These are phyloP conservation scores for Corbicula japonica DNA, from an alignment of 2,888 invertebrate species.

Conservation along the genomic window DNA sequence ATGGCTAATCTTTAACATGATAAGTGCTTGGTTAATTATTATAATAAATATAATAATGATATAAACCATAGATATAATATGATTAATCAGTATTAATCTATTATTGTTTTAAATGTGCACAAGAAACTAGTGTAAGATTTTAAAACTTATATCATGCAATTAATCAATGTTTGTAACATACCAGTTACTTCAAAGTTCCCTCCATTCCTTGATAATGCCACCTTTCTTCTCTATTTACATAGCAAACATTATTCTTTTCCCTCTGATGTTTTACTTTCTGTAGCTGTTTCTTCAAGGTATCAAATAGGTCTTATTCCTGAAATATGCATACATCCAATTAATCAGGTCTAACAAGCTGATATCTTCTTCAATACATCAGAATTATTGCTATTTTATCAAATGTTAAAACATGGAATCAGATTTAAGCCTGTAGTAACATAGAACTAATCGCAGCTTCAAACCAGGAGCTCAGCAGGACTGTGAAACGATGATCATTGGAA, in stretches of 20 bases:
- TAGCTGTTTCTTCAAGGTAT: neutral
- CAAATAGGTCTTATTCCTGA: conserved; percentile 17
- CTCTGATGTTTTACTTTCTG: neutral
- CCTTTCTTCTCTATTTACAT: neutral
- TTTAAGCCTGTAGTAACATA: no score
- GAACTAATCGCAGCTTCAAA: conserved; percentile 16
- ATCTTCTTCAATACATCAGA: conserved; percentile 11
- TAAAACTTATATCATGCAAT: no score
- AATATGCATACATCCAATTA: conserved; percentile 34
- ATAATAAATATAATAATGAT: no score
- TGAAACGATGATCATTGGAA: conserved; percentile 24
- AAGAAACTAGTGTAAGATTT: no score
- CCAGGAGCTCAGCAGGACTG: conserved; percentile 16
- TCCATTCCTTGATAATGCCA: neutral
- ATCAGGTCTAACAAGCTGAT: conserved; percentile 34
- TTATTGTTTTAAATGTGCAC: no score
- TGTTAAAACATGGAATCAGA: conserved; percentile 10
- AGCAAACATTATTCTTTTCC: neutral
- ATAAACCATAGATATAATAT: no score
- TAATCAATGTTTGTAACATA: no score
- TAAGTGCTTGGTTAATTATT: no score
- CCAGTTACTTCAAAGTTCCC: no score
- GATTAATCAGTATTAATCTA: no score
- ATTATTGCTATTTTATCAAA: conserved; percentile 23
- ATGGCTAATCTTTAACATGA: no score